Evolutionary conservation across 92 coral and sea anemone genomes (phyloP), one percentile per base, ranked within the genome.

Genomic region (Isaurus tuberculatus): DNA sequence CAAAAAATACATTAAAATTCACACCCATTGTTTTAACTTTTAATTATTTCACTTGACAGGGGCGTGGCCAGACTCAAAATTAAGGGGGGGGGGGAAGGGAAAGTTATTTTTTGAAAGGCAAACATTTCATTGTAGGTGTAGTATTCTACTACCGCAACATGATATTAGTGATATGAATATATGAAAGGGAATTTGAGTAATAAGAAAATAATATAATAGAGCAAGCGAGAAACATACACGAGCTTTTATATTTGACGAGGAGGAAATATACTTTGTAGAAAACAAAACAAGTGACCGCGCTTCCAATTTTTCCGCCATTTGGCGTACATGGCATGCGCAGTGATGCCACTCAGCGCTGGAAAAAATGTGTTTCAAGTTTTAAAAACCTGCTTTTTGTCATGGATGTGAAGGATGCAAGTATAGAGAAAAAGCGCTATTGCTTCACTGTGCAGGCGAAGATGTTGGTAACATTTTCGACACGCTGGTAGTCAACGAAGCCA

Each of bases 371-470:
- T 53, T 37, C 75, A 8, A 57, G 88, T n/a, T 85, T 85, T 46
- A 31, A 48, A 32, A 85, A 85, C 55, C 26, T 85, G 19, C 63
- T 75, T 22, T n/a, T 85, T 44, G 77, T 57, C 22, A 43, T 85
- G 75, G 66, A 85, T 27, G 36, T 85, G n/a, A 74, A 25, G 61
- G 60, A 73, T 28, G 43, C 81, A 3, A 33, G 4, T 37, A 9
- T 28, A 33, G 83, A 16, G 36, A 31, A 64, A 84, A 73, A 46
- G 88, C 88, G 25, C 28, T 73, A 69, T 30, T 73, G 36, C 71
- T 84, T n/a, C 88, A 73, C 34, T 73, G 74, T 51, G 88, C 80
- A 11, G 88, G 83, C 13, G 83, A 73, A 40, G 88, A 85, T 29
- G 88, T 85, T 64, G 36, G 43, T 48, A 78, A 85, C 34, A 85